These are phyloP conservation scores for Pachliopta kotzebuea DNA, from an alignment of 2,888 invertebrate genomes.

Conservation along the genomic window DNA sequence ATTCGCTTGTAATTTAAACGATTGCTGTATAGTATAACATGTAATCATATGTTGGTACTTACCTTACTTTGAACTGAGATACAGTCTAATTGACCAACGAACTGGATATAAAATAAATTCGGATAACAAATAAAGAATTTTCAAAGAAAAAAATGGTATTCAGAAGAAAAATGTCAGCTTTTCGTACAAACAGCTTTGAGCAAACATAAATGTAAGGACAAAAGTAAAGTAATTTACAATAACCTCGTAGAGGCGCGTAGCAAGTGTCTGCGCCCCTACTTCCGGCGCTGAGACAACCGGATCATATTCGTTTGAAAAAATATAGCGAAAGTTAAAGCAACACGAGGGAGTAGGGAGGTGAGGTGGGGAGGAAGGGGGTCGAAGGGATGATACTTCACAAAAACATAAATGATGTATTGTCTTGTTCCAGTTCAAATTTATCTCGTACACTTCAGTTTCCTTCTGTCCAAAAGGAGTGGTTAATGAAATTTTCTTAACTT, in stretches of 20 bases:
- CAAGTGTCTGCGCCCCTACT: neutral
- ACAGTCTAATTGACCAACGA: neutral
- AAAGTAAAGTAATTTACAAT: conserved; percentile 8
- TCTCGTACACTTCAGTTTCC: no score
- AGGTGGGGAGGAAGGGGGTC: no score
- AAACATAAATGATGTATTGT: no score
- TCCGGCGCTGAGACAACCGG: conserved; percentile 16
- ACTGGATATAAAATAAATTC: neutral
- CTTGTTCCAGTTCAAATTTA: no score
- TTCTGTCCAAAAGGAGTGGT: no score
- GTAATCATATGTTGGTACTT: no score
- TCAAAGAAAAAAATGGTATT: neutral
- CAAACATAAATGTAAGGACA: neutral
- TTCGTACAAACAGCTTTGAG: conserved; percentile 7
- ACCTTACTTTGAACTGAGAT: no score
- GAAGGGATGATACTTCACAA: no score
- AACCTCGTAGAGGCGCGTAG: neutral
- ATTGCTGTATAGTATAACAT: no score
- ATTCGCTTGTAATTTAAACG: no score
- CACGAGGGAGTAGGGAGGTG: neutral
- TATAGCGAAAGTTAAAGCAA: conserved; percentile 1
- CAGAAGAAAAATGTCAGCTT: no score
- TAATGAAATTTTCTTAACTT: no score
- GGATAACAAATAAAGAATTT: neutral
- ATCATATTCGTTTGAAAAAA: conserved; percentile 15